Base-by-base conservation (phyloP, 2,888 invertebrate species). In the Phymatocera aterrima region DNA sequence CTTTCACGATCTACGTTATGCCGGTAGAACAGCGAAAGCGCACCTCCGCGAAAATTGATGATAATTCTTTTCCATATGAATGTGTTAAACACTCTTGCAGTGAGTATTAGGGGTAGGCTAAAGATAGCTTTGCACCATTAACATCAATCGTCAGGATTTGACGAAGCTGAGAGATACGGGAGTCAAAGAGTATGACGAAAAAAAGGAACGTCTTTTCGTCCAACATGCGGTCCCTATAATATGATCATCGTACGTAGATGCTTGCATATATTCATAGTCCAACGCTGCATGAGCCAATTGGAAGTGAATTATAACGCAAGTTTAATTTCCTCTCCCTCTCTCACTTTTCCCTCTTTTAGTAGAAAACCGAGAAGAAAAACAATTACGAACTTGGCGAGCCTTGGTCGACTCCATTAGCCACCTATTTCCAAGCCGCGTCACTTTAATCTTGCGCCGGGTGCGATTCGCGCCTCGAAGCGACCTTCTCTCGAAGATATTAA, bases 391-490 rank as follows among this genome's bases (percentile, higher is more conserved):
- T 15, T 28, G 24, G 68, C 43, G 12, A 68, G 46, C n/a, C 24
- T 28, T 68, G 28, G 12, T 43, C 28, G 10, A 46, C 15, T 68
- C 46, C 46, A 68, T 43, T 24, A 24, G 12, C 1, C n/a, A 64
- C 37, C 34, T 10, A 68, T 43, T 68, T 46, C 68, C 28, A 68
- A 68, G 46, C 43, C 43, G 68, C 46, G 46, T 46, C 21, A 51
- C 51, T 31, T 31, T 72, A 68, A 68, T 68, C 68, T 68, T 43
- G 43, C 28, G 68, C 68, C 68, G 43, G 68, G 43, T 72, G 48
- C 51, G 28, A 34, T 48, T 51, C 72, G 51, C 72, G 72, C 48
- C 48, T 48, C 51, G 72, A 72, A 24, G 31, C 43, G 24, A 28
- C 15, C 48, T 12, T 60, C 37, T 75, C 15, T 4, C n/a, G 21